Conservation (phyloP, 2,797 vertebrate species). For the Prionace glauca region DNA sequence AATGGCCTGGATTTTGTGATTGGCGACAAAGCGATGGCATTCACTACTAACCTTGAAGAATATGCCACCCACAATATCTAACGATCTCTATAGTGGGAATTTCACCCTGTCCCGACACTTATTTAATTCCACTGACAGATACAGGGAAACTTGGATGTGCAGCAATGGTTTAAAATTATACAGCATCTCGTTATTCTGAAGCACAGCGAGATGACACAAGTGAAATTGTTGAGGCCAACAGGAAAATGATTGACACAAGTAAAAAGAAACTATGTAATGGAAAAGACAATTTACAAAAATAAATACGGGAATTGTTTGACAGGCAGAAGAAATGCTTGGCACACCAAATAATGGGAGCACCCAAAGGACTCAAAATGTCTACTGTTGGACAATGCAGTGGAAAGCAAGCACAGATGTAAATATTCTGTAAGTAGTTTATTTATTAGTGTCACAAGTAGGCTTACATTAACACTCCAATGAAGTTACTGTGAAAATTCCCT, state of each 20-base stretch:
- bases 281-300: slow-evolving; percentile 11
- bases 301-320: slow-evolving; percentile 8
- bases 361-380: not conserved
- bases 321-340: not conserved
- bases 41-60: too few species aligned
- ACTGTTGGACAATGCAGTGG: not conserved
- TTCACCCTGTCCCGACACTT: too few species aligned
- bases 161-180: not conserved
- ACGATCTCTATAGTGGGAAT: too few species aligned
- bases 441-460: too few species aligned
- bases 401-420: not conserved
- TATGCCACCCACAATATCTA: too few species aligned
- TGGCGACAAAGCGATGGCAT: too few species aligned
- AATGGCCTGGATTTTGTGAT: not conserved
- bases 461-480: too few species aligned
- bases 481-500: too few species aligned
- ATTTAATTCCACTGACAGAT: too few species aligned
- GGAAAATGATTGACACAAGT: not conserved
- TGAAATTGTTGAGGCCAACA: not conserved
- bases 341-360: not conserved
- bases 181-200: not conserved
- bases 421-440: too few species aligned
- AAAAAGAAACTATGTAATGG: not conserved
- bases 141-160: too few species aligned
- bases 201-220: not conserved